phyloP scores from a whole-genome alignment of 35 echinoderm and acorn worm genomes.

The Heliocidaris erythrogramma region DNA sequence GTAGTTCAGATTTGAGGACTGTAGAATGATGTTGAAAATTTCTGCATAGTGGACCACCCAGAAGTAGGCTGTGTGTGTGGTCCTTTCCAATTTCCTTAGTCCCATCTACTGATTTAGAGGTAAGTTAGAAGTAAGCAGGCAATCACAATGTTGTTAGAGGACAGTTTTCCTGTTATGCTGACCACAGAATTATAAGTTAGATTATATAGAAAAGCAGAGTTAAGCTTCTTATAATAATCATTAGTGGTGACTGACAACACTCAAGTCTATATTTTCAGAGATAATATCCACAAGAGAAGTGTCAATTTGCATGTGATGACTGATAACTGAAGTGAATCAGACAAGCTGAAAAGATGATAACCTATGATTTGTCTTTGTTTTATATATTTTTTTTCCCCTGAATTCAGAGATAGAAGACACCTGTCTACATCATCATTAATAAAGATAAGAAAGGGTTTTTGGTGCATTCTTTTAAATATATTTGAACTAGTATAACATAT shows the following conservation, averaged over 20 bases:
- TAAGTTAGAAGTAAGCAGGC: neutral
- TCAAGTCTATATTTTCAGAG: neutral
- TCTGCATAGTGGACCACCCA: neutral
- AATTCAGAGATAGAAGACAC: no score
- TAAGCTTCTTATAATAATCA: neutral
- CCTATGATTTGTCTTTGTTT: no score
- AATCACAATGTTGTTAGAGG: neutral
- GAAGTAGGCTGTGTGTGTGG: slow-evolving; percentile 15
- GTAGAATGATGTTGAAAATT: slow-evolving; percentile 19
- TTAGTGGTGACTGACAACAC: neutral
- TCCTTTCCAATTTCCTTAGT: neutral
- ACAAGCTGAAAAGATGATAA: no score
- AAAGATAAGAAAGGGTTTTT: no score
- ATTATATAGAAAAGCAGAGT: neutral
- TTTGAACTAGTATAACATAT: no score
- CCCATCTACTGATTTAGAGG: neutral
- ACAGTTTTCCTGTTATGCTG: neutral
- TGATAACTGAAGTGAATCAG: neutral
- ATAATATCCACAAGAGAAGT: slow-evolving; percentile 3
- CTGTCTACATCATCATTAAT: no score
- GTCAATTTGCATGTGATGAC: neutral
- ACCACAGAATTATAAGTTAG: neutral
- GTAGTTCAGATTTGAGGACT: neutral
- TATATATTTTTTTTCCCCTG: no score
- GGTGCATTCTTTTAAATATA: no score